Conservation (phyloP, 2,888 invertebrate species). For the Apamea anceps region DNA sequence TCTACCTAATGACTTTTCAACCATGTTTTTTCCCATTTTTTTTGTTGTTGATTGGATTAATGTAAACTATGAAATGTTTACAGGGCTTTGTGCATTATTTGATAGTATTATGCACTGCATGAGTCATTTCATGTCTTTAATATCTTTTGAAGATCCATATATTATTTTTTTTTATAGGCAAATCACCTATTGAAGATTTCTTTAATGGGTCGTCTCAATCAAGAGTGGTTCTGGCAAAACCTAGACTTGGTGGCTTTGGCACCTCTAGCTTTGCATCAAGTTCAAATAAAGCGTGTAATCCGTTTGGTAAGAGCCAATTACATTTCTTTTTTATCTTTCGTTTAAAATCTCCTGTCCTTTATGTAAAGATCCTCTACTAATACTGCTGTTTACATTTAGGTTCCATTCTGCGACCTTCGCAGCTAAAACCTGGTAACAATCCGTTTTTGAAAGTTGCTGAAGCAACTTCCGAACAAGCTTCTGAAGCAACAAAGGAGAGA, state of each 20-base stretch:
- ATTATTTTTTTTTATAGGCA: conserved; percentile 73
- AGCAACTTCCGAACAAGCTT: conserved; percentile 62
- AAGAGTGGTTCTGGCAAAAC: conserved; percentile 85
- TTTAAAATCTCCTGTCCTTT: background rate
- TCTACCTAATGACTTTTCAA: conserved; percentile 8
- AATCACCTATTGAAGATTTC: conserved; percentile 82
- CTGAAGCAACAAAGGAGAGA: conserved; percentile 73
- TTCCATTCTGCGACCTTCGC: conserved; percentile 85
- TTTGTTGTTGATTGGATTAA: conserved; percentile 7
- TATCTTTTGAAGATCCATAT: background rate
- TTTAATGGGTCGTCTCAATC: conserved; percentile 84
- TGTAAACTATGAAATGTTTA: conserved; percentile 4
- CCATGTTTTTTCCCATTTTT: background rate
- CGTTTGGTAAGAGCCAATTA: conserved; percentile 79
- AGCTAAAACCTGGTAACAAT: conserved; percentile 83
- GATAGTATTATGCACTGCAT: background rate
- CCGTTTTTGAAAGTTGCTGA: conserved; percentile 82
- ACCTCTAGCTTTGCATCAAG: conserved; percentile 82
- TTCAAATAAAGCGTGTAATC: conserved; percentile 82
- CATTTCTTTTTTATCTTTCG: background rate
- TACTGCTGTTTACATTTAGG: conserved; percentile 70
- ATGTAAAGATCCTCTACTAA: background rate
- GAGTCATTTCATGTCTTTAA: background rate
- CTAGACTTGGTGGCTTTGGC: conserved; percentile 85
- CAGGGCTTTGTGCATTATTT: conserved; percentile 4